These are phyloP conservation scores for Cerceris ruficornis DNA, from an alignment of 2,888 invertebrate genomes.

Conservation along the genomic window DNA sequence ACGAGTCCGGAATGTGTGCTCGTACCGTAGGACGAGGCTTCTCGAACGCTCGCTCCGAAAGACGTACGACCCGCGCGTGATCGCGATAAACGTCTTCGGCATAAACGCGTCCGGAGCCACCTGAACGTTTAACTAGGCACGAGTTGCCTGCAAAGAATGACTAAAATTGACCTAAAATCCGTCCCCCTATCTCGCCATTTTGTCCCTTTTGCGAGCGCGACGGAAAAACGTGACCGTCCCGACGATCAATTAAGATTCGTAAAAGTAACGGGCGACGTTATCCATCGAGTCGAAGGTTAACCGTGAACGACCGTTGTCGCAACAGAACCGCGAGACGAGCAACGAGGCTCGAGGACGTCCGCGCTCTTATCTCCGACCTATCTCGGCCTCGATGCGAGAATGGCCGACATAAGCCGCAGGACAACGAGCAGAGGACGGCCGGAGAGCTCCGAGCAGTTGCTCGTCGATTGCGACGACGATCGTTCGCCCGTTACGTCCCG, in stretches of 20 bases:
- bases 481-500: conserved; percentile 29
- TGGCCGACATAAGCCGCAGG: conserved; percentile 51
- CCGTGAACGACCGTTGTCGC: no score
- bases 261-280: no score
- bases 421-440: conserved; percentile 23
- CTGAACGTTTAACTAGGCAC: conserved; percentile 41
- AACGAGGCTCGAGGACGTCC: conserved; percentile 32
- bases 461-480: conserved; percentile 47
- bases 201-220: background rate
- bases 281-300: no score
- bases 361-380: conserved; percentile 40
- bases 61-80: conserved; percentile 61
- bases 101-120: conserved; percentile 38
- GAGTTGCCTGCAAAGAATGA: conserved; percentile 43
- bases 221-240: background rate
- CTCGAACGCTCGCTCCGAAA: conserved; percentile 49
- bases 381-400: conserved; percentile 21
- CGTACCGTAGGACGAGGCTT: conserved; percentile 38
- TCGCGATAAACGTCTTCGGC: conserved; percentile 59
- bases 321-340: conserved; percentile 4
- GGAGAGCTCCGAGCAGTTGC: conserved; percentile 9
- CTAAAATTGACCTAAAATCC: no score
- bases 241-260: no score
- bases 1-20: conserved; percentile 58
- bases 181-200: no score